Evolutionary conservation across 2,797 vertebrate species (phyloP), one percentile per base, ranked within the genome.

Genomic region (Pteropus rufus): DNA sequence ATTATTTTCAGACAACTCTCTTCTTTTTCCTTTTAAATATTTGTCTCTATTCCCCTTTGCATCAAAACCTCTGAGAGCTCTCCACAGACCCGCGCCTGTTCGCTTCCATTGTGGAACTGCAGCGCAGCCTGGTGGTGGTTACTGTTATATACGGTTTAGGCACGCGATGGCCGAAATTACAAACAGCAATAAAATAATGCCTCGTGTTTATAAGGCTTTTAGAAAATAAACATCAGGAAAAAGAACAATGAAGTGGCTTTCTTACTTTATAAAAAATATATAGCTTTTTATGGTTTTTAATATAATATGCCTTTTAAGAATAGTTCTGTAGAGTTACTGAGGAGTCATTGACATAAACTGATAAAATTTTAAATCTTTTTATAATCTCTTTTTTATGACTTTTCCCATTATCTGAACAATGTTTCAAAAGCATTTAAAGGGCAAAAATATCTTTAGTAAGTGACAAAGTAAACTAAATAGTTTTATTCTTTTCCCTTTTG

Each of bases 51-150:
- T 18, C 5, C 29, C 67, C 72, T 97, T 73, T 88, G 29, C 91
- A 93, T 96, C 41, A 85, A 89, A 91, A 75, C 36, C 76, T 39
- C 24, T 15, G 2, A 80, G 26, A 91, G 90, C 62, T 58, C 62
- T 80, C 56, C 87, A 34, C 7, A 2, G 29, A 10, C 31, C 16
- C 23, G 31, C 8, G 24, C 0, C 73, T 3, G 0, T 0, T 18
- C 16, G 15, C 36, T 97, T 96, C 88, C 97, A 97, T 64, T 97
- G 96, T 95, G 98, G 98, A 97, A 87, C 95, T 1, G 97, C 85
- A 99, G 98, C 97, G 97, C 98, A 72, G 26, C 98, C 98, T 98
- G 98, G 98, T 98, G 98, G 98, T 41, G 69, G 60, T 24, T 49
- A 7, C 49, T 34, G 69, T n/a, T 79, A 23, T 81, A 34, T 94